A percentile compares a stretch with the other conserved stretches of the same genome.
Evolutionary conservation across 1,140 invertebrate species (phyloP).

Genomic region (Listronotus oregonensis): DNA sequence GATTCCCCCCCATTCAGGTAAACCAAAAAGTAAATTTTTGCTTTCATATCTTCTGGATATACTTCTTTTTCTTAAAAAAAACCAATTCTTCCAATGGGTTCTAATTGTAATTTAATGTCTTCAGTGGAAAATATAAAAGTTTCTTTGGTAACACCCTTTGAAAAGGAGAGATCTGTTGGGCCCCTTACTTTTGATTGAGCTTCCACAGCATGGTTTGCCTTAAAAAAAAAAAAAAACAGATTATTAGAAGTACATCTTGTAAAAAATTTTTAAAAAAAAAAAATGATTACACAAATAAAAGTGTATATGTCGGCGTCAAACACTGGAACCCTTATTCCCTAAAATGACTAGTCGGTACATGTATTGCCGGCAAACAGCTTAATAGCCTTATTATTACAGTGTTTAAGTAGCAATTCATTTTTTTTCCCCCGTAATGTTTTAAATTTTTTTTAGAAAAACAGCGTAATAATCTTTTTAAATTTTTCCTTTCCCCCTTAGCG

Average conservation of each 20-base stretch:
- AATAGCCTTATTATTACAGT: too few species aligned
- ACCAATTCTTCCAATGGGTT: conserved; percentile 56
- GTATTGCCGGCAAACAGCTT: too few species aligned
- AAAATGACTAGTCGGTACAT: too few species aligned
- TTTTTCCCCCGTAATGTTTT: too few species aligned
- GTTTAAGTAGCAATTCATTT: too few species aligned
- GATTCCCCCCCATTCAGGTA: conserved; percentile 61
- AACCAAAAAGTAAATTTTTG: conserved; percentile 59
- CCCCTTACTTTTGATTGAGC: conserved; percentile 55
- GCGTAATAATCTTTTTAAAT: too few species aligned
- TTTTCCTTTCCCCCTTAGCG: too few species aligned
- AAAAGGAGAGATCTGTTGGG: conserved; percentile 57
- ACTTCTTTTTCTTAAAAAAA: conserved; percentile 57
- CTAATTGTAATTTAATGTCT: conserved; percentile 42
- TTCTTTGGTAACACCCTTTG: conserved; percentile 58
- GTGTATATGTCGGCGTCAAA: too few species aligned
- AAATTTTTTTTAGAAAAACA: too few species aligned
- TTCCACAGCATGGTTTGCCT: conserved; percentile 58
- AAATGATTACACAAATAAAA: too few species aligned
- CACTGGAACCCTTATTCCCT: too few species aligned
- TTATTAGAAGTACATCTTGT: background rate
- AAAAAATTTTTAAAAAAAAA: too few species aligned
- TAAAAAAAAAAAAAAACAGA: conserved; percentile 43
- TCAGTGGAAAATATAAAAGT: conserved; percentile 55
- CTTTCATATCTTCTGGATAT: conserved; percentile 54